Evolutionary conservation across 2,113 vertebrate genomes (phyloP).

Genomic region (Hypocryptadius cinnamomeus): DNA sequence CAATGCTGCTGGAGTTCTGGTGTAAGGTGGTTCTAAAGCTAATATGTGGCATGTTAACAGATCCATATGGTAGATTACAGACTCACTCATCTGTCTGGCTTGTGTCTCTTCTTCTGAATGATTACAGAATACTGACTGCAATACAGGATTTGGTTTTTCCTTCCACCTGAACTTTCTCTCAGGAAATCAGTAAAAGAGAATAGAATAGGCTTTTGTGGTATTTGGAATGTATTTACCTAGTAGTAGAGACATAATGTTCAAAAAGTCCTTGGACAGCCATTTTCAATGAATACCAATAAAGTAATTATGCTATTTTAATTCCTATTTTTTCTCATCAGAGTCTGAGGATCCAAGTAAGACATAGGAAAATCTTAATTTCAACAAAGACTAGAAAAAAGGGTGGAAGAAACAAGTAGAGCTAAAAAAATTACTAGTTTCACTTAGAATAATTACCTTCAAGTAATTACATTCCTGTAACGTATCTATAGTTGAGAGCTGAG

Average conservation of each 20-base stretch:
- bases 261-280: neutral
- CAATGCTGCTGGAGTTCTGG: neutral
- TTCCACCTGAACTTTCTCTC: neutral
- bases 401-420: neutral
- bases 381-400: neutral
- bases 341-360: neutral
- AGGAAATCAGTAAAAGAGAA: neutral
- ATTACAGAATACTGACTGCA: neutral
- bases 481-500: neutral
- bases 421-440: neutral
- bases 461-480: neutral
- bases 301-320: neutral
- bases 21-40: neutral
- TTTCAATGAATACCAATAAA: neutral
- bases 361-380: neutral
- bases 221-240: neutral
- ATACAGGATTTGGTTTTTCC: neutral
- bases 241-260: neutral
- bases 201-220: neutral
- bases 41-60: neutral
- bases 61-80: neutral
- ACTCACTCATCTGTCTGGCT: neutral
- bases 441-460: neutral
- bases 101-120: neutral
- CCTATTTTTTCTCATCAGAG: neutral